Evolutionary conservation across 2,888 invertebrate genomes (phyloP).

Genomic region (Imbricaverruca yamaguchii): DNA sequence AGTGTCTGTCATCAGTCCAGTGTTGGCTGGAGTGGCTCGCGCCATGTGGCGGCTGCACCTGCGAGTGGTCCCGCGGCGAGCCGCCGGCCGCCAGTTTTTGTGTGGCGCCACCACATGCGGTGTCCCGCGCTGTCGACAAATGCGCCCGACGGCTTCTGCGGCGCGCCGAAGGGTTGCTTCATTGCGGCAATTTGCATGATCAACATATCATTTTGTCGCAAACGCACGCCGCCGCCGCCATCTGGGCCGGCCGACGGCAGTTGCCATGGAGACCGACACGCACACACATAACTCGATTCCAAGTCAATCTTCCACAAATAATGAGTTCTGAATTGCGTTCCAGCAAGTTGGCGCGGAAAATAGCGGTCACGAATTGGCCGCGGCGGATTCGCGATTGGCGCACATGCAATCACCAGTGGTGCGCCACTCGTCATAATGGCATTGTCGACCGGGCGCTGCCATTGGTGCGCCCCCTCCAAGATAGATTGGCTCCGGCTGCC

Average conservation of each 20-base stretch:
- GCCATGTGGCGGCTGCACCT: not conserved
- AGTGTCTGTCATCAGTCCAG: too few relatives aligned
- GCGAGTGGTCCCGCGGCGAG: not conserved
- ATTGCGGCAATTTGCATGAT: conserved; percentile 15
- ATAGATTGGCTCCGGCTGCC: not conserved
- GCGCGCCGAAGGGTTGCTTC: conserved; percentile 15
- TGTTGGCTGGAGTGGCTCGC: not conserved
- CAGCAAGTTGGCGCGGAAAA: not conserved
- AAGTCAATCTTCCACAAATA: conserved; percentile 21
- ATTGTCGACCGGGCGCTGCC: not conserved
- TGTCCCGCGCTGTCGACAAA: not conserved
- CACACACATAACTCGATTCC: conserved; percentile 20
- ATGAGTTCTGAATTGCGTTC: conserved; percentile 19
- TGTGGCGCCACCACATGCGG: not conserved
- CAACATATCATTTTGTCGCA: conserved; percentile 13
- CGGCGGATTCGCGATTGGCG: not conserved
- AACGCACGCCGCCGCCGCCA: not conserved
- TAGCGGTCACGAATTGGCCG: not conserved
- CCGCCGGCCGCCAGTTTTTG: not conserved
- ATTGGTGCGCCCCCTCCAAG: not conserved
- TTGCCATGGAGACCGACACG: not conserved
- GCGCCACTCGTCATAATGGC: not conserved
- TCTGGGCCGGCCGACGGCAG: not conserved
- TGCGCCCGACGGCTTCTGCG: not conserved
- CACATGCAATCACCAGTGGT: not conserved